A percentile compares a stretch with the other conserved stretches of the same genome.
Evolutionary conservation across 2,113 vertebrate species (phyloP).

Genomic region (Microtus ochrogaster): DNA sequence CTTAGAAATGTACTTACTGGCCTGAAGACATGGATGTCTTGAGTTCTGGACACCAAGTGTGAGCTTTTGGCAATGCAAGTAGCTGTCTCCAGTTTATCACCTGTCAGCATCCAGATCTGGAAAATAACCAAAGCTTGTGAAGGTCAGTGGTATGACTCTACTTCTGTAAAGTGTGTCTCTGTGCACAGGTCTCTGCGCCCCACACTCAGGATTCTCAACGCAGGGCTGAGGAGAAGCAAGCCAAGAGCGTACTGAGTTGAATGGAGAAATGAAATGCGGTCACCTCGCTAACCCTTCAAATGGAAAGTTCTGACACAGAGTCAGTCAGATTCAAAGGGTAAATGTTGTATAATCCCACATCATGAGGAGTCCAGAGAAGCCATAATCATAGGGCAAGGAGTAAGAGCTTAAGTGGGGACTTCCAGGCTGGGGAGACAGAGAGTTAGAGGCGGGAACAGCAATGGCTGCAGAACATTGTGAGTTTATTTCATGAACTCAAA

Average conservation of each 20-base stretch:
- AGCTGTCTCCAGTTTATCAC: conserved; percentile 97
- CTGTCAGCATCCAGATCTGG: conserved; percentile 98
- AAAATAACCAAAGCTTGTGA: conserved; percentile 52
- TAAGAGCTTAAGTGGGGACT: accelerated
- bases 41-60: conserved; percentile 94
- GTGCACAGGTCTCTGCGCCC: accelerated
- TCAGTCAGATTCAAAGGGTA: not conserved
- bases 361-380: accelerated
- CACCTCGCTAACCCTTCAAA: not conserved
- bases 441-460: not conserved
- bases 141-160: accelerated
- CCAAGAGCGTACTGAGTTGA: accelerated
- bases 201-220: accelerated
- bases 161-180: accelerated
- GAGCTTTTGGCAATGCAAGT: conserved; percentile 99
- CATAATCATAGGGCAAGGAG: accelerated
- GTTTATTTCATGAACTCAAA: accelerated
- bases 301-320: not conserved
- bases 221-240: not conserved
- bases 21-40: conserved; percentile 96
- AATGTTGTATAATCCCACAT: accelerated
- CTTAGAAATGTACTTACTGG: conserved; percentile 86
- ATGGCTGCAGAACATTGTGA: accelerated
- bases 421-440: too few relatives aligned
- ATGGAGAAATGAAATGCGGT: accelerated